Evolutionary conservation across 1,140 invertebrate genomes (phyloP), one percentile per base, ranked within the genome.

Genomic region (Carposina sasakii): DNA sequence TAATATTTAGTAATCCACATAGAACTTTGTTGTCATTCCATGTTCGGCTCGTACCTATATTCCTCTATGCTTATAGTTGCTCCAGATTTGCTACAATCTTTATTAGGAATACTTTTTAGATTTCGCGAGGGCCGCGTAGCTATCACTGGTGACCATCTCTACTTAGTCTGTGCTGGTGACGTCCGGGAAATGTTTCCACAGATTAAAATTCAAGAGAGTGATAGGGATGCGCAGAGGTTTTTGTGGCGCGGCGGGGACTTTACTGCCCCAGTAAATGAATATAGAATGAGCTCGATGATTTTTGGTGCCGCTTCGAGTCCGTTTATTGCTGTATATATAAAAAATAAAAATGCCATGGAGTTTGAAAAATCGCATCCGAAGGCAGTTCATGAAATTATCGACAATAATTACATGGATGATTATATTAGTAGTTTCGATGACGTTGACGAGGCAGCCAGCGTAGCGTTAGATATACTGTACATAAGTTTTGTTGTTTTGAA

Each of bases 371-470:
- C 31, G n/a, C 48, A 41, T 22, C 66, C 67, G 0, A 16, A 34
- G 13, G 61, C 68, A 0, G 57, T 45, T 1, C 22, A 48, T 0
- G 52, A 55, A 3, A 55, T 74, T 0, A 17, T 51, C 2, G 2
- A 57, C 2, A 53, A 66, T 30, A 63, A 63, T 31, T 76, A 72
- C 44, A 64, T 72, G 45, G 68, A 74, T 28, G 68, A 76, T 41
- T 76, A 61, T 31, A 33, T 71, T 0, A 59, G 63, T 23, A 58
- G 58, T 17, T 48, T 55, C 1, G n/a, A 48, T 57, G 23, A 55
- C 48, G 0, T 39, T 17, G 4, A 36, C 48, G 58, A 67, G 15
- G 64, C 63, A 0, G 43, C 10, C 2, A 6, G 22, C 9, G 1
- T 60, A 12, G 43, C 56, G 3, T 13, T 24, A 0, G 36, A 63